Percentiles rank a stretch among this genome's conserved stretches.
Conservation (phyloP, 2,888 invertebrate genomes). For the Nezara viridula region DNA sequence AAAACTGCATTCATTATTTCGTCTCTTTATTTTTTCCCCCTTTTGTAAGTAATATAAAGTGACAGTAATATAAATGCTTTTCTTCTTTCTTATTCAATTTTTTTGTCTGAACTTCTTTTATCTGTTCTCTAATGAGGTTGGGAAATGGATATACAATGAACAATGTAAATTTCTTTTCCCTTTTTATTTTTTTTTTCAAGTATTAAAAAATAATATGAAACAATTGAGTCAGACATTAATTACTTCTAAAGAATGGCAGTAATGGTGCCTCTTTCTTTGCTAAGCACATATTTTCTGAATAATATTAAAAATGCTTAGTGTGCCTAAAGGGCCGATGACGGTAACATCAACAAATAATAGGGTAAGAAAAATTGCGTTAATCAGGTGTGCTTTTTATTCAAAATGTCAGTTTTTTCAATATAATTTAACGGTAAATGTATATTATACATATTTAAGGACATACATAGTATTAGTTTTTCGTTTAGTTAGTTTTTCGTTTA, state of each 20-base stretch:
- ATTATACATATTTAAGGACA: too few species aligned
- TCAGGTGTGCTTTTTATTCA: too few species aligned
- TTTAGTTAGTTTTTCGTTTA: too few species aligned
- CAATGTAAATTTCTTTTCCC: not conserved
- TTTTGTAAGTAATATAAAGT: constrained; percentile 5
- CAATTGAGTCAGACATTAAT: not conserved
- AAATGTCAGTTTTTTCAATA: too few species aligned
- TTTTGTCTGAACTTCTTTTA: not conserved
- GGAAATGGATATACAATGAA: not conserved
- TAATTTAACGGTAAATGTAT: too few species aligned
- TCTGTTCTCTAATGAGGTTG: constrained; percentile 7
- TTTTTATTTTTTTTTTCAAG: not conserved
- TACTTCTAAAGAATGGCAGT: not conserved
- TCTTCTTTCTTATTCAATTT: constrained; percentile 21
- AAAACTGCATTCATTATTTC: constrained; percentile 12
- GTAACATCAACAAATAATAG: too few species aligned
- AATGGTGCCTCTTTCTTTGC: not conserved
- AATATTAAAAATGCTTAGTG: not conserved
- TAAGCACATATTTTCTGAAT: not conserved
- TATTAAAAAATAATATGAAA: not conserved
- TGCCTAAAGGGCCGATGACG: too few species aligned
- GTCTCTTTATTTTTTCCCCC: not conserved
- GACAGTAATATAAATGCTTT: constrained; percentile 21
- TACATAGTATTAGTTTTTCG: too few species aligned
- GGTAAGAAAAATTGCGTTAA: too few species aligned